Conservation (phyloP, 2,113 vertebrate genomes). For the Rattus rattus region DNA sequence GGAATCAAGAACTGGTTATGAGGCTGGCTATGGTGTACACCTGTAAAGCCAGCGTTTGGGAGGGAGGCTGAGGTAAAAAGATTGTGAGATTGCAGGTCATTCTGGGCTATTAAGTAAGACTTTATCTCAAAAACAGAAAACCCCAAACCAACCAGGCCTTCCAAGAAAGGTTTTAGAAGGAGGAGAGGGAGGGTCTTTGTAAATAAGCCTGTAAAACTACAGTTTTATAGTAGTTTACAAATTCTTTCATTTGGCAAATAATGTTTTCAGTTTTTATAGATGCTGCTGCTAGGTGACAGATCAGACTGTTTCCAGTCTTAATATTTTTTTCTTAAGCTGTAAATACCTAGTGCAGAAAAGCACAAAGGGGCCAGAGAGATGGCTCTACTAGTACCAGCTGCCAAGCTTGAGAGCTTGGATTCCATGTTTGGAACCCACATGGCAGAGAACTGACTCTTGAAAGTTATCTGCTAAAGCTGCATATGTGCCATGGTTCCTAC, state of each 20-base stretch:
- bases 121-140: not conserved
- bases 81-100: not conserved
- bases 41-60: not conserved
- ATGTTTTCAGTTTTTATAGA: conserved; percentile 32
- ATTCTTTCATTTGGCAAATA: conserved; percentile 36
- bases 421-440: not conserved
- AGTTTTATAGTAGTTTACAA: too few relatives aligned
- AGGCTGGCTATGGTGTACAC: not conserved
- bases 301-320: not conserved
- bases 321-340: not conserved
- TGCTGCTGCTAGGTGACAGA: not conserved
- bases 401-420: not conserved
- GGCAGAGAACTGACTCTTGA: not conserved
- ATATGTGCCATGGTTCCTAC: not conserved
- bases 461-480: not conserved
- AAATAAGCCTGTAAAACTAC: conserved; percentile 16
- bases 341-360: conserved; percentile 16
- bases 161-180: conserved; percentile 14
- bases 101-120: not conserved
- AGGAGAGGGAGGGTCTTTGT: not conserved
- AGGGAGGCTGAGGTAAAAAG: not conserved
- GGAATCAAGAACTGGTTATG: conserved; percentile 30
- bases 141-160: not conserved
- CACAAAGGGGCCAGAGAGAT: not conserved
- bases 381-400: not conserved